Base-by-base conservation (phyloP, 2,797 vertebrate species). In the Takifugu rubripes region DNA sequence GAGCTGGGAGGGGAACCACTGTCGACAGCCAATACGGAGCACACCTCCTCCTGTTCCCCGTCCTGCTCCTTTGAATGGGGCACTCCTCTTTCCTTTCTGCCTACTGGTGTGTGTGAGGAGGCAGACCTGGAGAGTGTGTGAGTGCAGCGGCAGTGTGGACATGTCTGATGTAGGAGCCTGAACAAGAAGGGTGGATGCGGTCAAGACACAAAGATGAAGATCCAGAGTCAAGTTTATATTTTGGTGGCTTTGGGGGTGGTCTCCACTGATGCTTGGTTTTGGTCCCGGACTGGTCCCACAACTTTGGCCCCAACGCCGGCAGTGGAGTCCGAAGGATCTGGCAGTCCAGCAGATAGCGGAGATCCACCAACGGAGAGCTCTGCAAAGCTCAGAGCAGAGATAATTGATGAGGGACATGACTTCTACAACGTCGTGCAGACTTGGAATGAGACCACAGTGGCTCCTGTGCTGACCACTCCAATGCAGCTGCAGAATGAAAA, bases 51-150 rank as follows among this genome's bases (percentile, higher is more conserved):
- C 78, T 74, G 66, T 68, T 68, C 74, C 74, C 73, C 67, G 73
- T 72, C 70, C 58, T 44, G 59, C 68, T 82, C 74, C 70, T 78
- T 77, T 87, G 78, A 90, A 88, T 85, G 84, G 71, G 72, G 64
- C 78, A 84, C 87, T 85, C 86, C 89, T 89, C 89, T 78, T 84
- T 82, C 88, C 72, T 85, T 86, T 81, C 84, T 54, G 76, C 70
- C 68, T 68, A 65, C 66, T 68, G 63, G 66, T 65, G 71, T 40
- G 33, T 75, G 78, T 77, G 74, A 76, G 68, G 75, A 75, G 71
- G 68, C 76, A 81, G 71, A 75, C 73, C 65, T 79, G 72, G 52
- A 58, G 55, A 57, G 75, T 70, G 73, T 68, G 70, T 69, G 69
- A 78, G 75, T 78, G 2, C 27, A 68, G 83, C 81, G 36, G 57